Percentiles rank a stretch among this genome's conserved stretches.
Evolutionary conservation across 2,888 invertebrate species (phyloP).

Genomic region (Silvanus unidentatus): DNA sequence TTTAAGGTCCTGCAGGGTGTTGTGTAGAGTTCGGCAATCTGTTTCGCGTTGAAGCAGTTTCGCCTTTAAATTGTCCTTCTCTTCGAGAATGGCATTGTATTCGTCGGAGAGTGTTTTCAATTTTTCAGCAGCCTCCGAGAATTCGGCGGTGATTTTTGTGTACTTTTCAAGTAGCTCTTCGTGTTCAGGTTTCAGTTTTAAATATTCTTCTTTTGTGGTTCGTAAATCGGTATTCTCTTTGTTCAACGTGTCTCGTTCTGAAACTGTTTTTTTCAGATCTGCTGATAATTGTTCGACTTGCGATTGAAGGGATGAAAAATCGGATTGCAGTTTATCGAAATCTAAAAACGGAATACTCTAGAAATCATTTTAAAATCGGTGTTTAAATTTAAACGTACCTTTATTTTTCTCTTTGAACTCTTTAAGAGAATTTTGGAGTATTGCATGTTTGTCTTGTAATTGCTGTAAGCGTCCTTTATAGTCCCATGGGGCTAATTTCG

Average conservation of each 20-base stretch:
- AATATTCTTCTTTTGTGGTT: background rate
- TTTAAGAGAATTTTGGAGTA: slow-evolving; percentile 1
- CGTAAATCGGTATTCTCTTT: background rate
- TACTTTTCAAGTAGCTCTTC: background rate
- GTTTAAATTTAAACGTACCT: slow-evolving; percentile 2
- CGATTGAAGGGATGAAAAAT: too few relatives aligned
- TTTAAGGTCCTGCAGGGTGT: slow-evolving; percentile 68
- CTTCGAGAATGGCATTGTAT: background rate
- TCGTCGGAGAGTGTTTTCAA: background rate
- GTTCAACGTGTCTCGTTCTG: background rate
- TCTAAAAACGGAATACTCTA: too few relatives aligned
- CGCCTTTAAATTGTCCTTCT: background rate
- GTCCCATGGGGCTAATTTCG: slow-evolving; percentile 32
- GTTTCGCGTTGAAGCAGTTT: slow-evolving; percentile 30
- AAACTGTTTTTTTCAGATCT: slow-evolving; percentile 4
- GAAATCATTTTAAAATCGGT: background rate
- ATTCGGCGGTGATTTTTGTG: background rate
- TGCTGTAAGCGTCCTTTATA: slow-evolving; percentile 56
- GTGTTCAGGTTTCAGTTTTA: background rate
- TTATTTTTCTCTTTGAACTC: slow-evolving; percentile 1
- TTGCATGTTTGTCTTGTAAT: slow-evolving; percentile 55
- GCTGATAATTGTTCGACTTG: too few relatives aligned
- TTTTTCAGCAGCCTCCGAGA: background rate
- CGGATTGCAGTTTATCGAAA: too few relatives aligned
- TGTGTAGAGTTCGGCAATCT: slow-evolving; percentile 54